Evolutionary conservation across 2,797 vertebrate genomes (phyloP).

Genomic region (Parotocinclus haroldoi): DNA sequence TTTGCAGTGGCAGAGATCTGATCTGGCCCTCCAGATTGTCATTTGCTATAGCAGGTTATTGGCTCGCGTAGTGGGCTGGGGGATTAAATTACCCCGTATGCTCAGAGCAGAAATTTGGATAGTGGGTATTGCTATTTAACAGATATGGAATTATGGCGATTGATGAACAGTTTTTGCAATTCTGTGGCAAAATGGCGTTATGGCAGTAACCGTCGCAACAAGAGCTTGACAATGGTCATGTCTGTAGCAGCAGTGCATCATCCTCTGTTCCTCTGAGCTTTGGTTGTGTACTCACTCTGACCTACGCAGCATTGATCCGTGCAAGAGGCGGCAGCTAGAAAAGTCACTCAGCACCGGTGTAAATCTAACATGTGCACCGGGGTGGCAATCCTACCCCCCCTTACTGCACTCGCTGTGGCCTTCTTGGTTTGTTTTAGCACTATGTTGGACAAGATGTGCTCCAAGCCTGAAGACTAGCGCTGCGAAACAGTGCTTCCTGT

Average conservation of each 20-base stretch:
- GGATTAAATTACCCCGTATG: no score
- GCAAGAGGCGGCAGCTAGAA: slow-evolving; percentile 1
- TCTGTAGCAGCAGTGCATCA: background rate
- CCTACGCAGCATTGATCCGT: slow-evolving; percentile 28
- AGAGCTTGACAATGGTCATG: background rate
- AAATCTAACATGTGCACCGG: slow-evolving; percentile 30
- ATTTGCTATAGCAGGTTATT: no score
- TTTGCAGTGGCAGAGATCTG: no score
- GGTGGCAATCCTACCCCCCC: slow-evolving; percentile 15
- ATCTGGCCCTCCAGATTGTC: no score
- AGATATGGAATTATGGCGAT: no score
- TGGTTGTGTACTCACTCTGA: slow-evolving; percentile 16
- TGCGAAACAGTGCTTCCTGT: background rate
- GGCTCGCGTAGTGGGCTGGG: no score
- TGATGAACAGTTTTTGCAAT: no score
- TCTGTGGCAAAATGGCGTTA: no score
- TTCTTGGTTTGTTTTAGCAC: slow-evolving; percentile 7
- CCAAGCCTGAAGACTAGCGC: background rate
- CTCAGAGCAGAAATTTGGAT: no score
- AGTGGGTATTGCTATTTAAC: no score
- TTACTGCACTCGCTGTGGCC: background rate
- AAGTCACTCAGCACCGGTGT: slow-evolving; percentile 28
- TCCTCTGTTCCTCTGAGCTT: background rate
- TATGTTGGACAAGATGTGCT: background rate
- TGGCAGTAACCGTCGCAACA: background rate